Evolutionary conservation across 2,113 vertebrate species (phyloP).

Genomic region (Chitala chitala): DNA sequence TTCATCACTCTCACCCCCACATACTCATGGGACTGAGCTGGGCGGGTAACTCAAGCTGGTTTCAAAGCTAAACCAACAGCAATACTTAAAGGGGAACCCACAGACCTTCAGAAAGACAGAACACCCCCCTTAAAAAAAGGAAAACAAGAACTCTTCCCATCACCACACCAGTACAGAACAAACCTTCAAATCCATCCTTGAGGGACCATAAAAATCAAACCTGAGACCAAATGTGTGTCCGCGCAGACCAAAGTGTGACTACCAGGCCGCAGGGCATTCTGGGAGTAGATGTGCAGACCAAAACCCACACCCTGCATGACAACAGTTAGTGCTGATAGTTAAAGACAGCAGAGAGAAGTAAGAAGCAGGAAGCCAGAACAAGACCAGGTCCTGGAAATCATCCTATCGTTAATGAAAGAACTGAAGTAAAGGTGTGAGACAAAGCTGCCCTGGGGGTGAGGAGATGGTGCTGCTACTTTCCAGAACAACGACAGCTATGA

Average conservation of each 20-base stretch:
- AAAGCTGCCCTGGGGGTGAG: too few relatives aligned
- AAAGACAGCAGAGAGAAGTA: too few relatives aligned
- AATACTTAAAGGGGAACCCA: neutral
- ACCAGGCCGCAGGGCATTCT: neutral
- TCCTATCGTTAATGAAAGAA: too few relatives aligned
- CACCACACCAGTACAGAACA: neutral
- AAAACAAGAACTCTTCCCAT: too few relatives aligned
- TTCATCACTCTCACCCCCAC: neutral
- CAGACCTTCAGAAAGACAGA: neutral
- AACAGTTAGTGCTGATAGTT: too few relatives aligned
- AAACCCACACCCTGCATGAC: too few relatives aligned
- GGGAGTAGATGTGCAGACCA: neutral
- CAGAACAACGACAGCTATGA: too few relatives aligned
- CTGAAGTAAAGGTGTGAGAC: too few relatives aligned
- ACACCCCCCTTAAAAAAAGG: neutral
- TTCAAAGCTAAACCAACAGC: neutral
- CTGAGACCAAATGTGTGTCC: neutral
- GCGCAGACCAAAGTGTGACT: neutral
- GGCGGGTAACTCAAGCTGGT: neutral
- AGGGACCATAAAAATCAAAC: neutral
- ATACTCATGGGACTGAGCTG: neutral
- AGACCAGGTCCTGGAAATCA: too few relatives aligned
- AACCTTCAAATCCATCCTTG: neutral
- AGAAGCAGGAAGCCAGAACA: too few relatives aligned
- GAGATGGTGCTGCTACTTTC: too few relatives aligned